Conservation (phyloP, 2,888 invertebrate genomes). For the Thera britannica region DNA sequence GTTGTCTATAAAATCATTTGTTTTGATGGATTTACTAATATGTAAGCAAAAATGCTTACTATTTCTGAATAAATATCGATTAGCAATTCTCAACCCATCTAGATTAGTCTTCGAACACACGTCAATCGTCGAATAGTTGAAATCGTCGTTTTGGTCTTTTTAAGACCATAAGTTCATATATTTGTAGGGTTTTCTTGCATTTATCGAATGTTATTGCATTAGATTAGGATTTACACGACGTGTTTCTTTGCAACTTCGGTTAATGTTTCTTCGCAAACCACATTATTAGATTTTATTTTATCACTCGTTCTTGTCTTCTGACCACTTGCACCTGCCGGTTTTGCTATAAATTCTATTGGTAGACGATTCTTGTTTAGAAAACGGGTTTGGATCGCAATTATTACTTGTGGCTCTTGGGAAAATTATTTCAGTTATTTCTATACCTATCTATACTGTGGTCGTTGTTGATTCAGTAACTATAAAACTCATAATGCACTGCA, state of each 20-base stretch:
- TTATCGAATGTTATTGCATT: not conserved
- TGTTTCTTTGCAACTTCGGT: not conserved
- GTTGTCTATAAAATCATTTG: no score
- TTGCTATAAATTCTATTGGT: conserved; percentile 47
- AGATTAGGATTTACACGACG: not conserved
- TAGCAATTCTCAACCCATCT: no score
- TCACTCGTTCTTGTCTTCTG: conserved; percentile 4
- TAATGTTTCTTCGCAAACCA: not conserved
- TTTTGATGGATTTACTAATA: no score
- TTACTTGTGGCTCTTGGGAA: conserved; percentile 45
- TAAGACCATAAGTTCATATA: no score
- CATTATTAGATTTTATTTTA: not conserved
- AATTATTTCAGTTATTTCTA: conserved; percentile 44
- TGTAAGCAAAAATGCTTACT: no score
- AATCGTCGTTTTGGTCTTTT: no score
- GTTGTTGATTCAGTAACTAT: no score
- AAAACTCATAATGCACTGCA: no score
- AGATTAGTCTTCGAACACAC: no score
- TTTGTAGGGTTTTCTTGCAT: no score
- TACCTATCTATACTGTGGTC: conserved; percentile 13
- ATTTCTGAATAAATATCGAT: no score
- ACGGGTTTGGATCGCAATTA: conserved; percentile 53
- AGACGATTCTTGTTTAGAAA: conserved; percentile 50
- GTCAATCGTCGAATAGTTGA: no score
- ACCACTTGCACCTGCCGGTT: conserved; percentile 49